Percentiles rank a stretch among this genome's conserved stretches.
phyloP scores from a whole-genome alignment of 2,888 invertebrate genomes.

The Drosophila greeni region DNA sequence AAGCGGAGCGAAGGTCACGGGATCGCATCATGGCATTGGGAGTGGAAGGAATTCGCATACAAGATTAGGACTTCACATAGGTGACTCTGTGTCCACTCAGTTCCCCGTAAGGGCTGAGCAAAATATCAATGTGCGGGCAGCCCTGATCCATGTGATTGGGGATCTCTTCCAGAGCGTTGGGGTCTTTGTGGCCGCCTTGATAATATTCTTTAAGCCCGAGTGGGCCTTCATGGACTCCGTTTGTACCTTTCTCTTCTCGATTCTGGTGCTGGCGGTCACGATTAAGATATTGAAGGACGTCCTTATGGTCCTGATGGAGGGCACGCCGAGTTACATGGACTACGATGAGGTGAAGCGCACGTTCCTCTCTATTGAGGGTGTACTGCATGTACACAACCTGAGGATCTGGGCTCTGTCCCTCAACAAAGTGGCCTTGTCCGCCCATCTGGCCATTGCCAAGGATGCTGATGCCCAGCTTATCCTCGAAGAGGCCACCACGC shows the following conservation, averaged over 20 bases:
- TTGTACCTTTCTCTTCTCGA: slow-evolving; percentile 61
- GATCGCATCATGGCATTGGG: neutral
- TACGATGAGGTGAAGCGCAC: slow-evolving; percentile 54
- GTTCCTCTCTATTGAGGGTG: slow-evolving; percentile 60
- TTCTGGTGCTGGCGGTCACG: slow-evolving; percentile 55
- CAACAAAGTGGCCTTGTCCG: slow-evolving; percentile 59
- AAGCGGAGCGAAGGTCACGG: neutral
- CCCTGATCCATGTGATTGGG: slow-evolving; percentile 61
- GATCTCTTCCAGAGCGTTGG: slow-evolving; percentile 61
- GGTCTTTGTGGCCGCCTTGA: slow-evolving; percentile 59
- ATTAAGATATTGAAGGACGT: slow-evolving; percentile 58
- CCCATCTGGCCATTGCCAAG: slow-evolving; percentile 57
- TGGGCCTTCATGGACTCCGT: slow-evolving; percentile 62
- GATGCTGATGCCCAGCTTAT: slow-evolving; percentile 60
- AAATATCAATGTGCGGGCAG: slow-evolving; percentile 65
- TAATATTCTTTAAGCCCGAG: slow-evolving; percentile 55
- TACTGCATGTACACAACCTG: slow-evolving; percentile 62
- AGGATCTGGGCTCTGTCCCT: slow-evolving; percentile 64
- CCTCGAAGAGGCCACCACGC: slow-evolving; percentile 49
- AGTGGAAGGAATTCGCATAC: neutral
- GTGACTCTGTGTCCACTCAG: slow-evolving; percentile 34
- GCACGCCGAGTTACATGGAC: slow-evolving; percentile 59
- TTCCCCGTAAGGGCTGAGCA: slow-evolving; percentile 1
- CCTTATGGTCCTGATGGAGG: slow-evolving; percentile 65
- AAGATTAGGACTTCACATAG: neutral